These are phyloP conservation scores for Zaprionus gabonicus DNA, from an alignment of 1,140 invertebrate genomes.

Conservation along the genomic window DNA sequence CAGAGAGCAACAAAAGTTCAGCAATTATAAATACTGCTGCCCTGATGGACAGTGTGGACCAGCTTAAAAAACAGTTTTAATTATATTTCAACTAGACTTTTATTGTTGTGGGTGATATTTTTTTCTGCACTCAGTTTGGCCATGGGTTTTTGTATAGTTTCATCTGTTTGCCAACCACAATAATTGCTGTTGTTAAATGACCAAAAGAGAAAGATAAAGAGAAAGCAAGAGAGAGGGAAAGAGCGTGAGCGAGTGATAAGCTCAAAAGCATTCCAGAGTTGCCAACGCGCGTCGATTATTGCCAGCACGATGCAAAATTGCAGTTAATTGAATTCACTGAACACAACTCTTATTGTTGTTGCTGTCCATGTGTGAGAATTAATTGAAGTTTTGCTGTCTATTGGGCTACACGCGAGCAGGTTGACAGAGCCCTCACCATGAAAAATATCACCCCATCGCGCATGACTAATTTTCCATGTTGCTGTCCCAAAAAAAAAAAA, in stretches of 20 bases:
- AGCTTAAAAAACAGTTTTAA: conserved; percentile 54
- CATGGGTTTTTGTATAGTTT: conserved; percentile 15
- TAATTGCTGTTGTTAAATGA: conserved; percentile 68
- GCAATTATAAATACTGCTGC: conserved; percentile 45
- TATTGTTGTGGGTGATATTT: conserved; percentile 15
- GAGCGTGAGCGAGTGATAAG: conserved; percentile 14
- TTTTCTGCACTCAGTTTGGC: conserved; percentile 13
- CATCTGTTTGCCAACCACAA: conserved; percentile 51
- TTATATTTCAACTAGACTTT: conserved; percentile 61
- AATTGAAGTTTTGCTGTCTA: conserved; percentile 77
- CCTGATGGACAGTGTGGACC: not conserved
- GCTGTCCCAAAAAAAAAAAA: conserved; percentile 4
- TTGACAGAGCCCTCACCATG: conserved; percentile 33
- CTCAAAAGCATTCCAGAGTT: conserved; percentile 26
- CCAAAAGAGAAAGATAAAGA: conserved; percentile 42
- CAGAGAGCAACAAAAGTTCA: conserved; percentile 47
- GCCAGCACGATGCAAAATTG: conserved; percentile 67
- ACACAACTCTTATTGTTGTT: conserved; percentile 47
- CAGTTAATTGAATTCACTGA: conserved; percentile 80
- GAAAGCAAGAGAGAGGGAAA: not conserved
- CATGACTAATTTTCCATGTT: conserved; percentile 76
- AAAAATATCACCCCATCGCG: conserved; percentile 36
- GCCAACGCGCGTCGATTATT: conserved; percentile 19
- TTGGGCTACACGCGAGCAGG: conserved; percentile 56
- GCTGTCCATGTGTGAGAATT: conserved; percentile 64